Evolutionary conservation across 2,797 vertebrate genomes (phyloP).

Genomic region (Malurus splendens): DNA sequence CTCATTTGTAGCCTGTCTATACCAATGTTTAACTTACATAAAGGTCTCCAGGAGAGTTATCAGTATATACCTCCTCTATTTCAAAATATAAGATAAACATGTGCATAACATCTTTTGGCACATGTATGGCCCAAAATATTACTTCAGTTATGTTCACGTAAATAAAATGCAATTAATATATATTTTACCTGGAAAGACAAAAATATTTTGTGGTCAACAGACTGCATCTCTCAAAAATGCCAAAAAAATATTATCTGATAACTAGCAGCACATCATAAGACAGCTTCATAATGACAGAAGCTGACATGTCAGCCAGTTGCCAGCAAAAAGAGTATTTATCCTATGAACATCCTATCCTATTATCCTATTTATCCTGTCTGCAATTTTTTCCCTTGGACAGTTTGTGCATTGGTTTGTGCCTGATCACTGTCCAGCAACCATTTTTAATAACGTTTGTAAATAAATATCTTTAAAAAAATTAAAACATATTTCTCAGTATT

Average conservation of each 20-base stretch:
- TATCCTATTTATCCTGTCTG: not conserved
- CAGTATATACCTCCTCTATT: not conserved
- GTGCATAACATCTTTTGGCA: not conserved
- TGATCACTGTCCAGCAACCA: not conserved
- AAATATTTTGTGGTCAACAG: not conserved
- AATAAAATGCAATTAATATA: not conserved
- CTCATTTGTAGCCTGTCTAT: not conserved
- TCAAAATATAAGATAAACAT: not conserved
- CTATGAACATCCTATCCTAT: not conserved
- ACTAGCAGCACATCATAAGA: not conserved
- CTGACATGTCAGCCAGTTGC: not conserved
- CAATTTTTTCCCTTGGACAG: not conserved
- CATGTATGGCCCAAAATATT: not conserved
- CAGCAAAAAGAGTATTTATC: not conserved
- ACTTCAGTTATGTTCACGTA: not conserved
- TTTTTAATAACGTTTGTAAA: not conserved
- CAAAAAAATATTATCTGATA: not conserved
- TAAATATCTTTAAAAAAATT: not conserved
- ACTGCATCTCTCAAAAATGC: not conserved
- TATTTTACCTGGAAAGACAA: not conserved
- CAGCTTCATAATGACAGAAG: accelerated
- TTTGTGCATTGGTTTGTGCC: not conserved
- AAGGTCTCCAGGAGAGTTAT: not conserved
- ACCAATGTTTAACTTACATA: not conserved
- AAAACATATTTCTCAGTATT: not conserved